Evolutionary conservation across 2,888 invertebrate species (phyloP).

Genomic region (Onthophagus sagittarius): DNA sequence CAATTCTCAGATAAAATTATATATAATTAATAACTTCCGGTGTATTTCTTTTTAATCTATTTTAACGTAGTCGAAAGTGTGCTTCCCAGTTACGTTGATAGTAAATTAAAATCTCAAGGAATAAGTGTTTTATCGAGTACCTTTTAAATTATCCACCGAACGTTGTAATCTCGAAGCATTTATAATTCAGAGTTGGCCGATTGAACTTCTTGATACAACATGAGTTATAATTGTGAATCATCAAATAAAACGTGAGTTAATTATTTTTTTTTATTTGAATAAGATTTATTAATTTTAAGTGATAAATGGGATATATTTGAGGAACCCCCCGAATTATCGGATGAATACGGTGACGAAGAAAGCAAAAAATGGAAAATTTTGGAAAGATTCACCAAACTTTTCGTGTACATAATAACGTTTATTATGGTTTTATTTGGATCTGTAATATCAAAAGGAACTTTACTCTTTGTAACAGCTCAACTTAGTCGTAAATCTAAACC

Average conservation of each 20-base stretch:
- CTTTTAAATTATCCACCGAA: too few species aligned
- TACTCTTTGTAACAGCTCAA: conserved; percentile 72
- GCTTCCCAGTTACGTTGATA: too few species aligned
- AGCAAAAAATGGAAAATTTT: conserved; percentile 59
- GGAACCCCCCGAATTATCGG: conserved; percentile 64
- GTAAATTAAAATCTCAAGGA: too few species aligned
- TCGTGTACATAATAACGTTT: conserved; percentile 68
- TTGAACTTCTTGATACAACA: not conserved
- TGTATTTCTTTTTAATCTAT: too few species aligned
- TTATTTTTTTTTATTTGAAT: not conserved
- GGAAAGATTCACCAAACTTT: conserved; percentile 62
- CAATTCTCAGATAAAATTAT: too few species aligned
- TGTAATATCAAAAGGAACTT: conserved; percentile 68
- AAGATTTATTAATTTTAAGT: not conserved
- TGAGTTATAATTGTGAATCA: not conserved
- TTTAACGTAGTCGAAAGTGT: too few species aligned
- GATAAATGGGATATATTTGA: conserved; percentile 78
- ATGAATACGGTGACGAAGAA: conserved; percentile 65
- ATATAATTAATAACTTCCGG: too few species aligned
- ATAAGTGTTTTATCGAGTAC: too few species aligned
- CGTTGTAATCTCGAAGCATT: too few species aligned
- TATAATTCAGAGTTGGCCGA: too few species aligned
- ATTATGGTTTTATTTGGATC: conserved; percentile 61
- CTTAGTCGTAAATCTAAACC: conserved; percentile 42
- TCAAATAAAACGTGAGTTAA: not conserved